These are phyloP conservation scores for Oriolus oriolus DNA, from an alignment of 2,113 vertebrate species.

Conservation along the genomic window DNA sequence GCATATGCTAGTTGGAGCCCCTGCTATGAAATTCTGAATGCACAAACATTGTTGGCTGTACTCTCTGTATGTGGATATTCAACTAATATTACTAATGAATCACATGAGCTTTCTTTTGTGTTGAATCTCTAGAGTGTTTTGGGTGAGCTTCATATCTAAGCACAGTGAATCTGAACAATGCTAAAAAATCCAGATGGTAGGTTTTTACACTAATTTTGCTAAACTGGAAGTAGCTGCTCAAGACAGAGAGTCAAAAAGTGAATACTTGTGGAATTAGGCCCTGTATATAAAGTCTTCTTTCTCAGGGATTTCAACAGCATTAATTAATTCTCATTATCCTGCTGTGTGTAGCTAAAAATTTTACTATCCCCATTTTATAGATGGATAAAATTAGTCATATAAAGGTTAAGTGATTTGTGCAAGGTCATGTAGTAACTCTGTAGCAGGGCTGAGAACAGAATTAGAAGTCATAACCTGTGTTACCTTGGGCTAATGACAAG, in stretches of 20 bases:
- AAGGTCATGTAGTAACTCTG: slow-evolving; percentile 43
- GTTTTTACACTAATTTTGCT: background rate
- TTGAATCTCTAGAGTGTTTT: background rate
- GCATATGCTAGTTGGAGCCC: background rate
- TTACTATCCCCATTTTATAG: slow-evolving; percentile 31
- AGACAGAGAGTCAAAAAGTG: background rate
- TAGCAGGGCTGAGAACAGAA: slow-evolving; percentile 21
- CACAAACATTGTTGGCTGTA: background rate
- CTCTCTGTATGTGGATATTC: background rate
- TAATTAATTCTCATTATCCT: slow-evolving; percentile 49
- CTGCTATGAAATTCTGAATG: background rate
- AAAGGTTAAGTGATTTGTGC: slow-evolving; percentile 52
- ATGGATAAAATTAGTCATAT: slow-evolving; percentile 43
- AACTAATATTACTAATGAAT: background rate
- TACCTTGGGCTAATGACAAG: slow-evolving; percentile 18
- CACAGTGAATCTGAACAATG: background rate
- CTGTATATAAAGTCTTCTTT: background rate
- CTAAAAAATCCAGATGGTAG: background rate
- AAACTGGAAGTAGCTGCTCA: background rate
- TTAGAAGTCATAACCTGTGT: slow-evolving; percentile 22
- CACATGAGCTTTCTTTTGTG: background rate
- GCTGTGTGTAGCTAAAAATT: slow-evolving; percentile 29
- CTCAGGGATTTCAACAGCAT: background rate
- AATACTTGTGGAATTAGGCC: background rate
- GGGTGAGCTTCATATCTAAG: background rate